A percentile compares a stretch with the other conserved stretches of the same genome.
Evolutionary conservation across 2,888 invertebrate genomes (phyloP).

Genomic region (Agriopis leucophaearia): DNA sequence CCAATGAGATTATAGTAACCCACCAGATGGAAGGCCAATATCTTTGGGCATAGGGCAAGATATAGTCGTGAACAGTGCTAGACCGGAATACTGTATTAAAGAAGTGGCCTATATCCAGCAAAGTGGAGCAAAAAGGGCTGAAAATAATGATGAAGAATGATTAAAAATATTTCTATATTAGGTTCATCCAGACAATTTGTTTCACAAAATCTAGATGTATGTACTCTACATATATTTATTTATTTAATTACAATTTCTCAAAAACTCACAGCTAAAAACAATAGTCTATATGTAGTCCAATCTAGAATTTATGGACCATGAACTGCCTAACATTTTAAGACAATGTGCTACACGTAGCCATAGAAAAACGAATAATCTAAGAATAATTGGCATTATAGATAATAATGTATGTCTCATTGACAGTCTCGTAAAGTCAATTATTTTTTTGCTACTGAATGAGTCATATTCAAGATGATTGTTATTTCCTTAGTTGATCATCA

Average conservation of each 20-base stretch:
- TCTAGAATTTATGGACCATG: conserved; percentile 13
- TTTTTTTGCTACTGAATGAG: conserved; percentile 54
- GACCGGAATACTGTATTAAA: no score
- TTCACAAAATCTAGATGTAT: no score
- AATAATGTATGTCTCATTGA: conserved; percentile 48
- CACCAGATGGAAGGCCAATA: no score
- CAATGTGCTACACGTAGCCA: conserved; percentile 18
- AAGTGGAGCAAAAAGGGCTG: no score
- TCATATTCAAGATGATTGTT: conserved; percentile 54
- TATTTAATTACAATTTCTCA: no score
- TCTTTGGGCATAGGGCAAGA: no score
- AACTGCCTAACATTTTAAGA: conserved; percentile 19
- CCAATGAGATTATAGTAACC: no score
- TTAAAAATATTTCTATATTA: no score
- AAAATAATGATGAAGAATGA: no score
- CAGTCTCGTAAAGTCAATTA: conserved; percentile 54
- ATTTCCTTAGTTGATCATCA: conserved; percentile 58
- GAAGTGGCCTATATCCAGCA: no score
- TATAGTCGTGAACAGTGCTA: no score
- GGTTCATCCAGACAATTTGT: no score
- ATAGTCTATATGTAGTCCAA: neutral
- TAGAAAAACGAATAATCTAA: conserved; percentile 40
- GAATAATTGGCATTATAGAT: conserved; percentile 43
- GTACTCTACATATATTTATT: neutral
- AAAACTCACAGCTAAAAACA: neutral